phyloP scores from a whole-genome alignment of 2,113 vertebrate genomes.

The Dasypus novemcinctus region DNA sequence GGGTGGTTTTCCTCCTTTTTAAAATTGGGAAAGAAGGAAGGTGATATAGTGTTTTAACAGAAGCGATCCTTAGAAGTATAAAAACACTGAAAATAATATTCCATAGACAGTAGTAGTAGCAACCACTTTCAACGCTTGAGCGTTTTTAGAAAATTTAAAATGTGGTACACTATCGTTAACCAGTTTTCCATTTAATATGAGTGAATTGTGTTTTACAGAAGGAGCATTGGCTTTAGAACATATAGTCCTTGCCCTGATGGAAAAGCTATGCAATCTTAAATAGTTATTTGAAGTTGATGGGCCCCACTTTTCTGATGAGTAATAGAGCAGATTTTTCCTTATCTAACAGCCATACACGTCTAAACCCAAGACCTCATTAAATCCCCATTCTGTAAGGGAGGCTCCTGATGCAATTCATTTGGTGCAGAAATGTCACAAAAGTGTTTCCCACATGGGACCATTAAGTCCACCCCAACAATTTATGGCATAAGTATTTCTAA shows the following conservation, averaged over 20 bases:
- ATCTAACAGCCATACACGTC: background rate
- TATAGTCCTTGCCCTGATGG: background rate
- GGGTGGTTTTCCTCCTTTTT: background rate
- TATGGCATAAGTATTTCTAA: no score
- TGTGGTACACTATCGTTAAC: background rate
- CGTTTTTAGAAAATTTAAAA: constrained; percentile 1
- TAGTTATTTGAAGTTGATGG: background rate
- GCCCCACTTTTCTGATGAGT: background rate
- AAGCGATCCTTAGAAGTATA: background rate
- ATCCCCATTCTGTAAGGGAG: background rate
- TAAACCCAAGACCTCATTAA: background rate
- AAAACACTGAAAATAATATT: background rate
- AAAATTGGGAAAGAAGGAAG: background rate
- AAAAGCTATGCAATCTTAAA: background rate
- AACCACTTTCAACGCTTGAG: background rate
- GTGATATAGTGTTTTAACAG: background rate
- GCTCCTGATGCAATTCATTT: background rate
- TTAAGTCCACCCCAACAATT: background rate
- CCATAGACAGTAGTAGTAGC: background rate
- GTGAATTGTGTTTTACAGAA: background rate
- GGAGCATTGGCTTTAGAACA: background rate
- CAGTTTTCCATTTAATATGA: background rate
- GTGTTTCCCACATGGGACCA: background rate
- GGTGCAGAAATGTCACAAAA: background rate
- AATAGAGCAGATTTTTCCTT: background rate